Percentiles rank a stretch among this genome's conserved stretches.
phyloP scores from a whole-genome alignment of 2,113 vertebrate species.

The Anthoscopus minutus region DNA sequence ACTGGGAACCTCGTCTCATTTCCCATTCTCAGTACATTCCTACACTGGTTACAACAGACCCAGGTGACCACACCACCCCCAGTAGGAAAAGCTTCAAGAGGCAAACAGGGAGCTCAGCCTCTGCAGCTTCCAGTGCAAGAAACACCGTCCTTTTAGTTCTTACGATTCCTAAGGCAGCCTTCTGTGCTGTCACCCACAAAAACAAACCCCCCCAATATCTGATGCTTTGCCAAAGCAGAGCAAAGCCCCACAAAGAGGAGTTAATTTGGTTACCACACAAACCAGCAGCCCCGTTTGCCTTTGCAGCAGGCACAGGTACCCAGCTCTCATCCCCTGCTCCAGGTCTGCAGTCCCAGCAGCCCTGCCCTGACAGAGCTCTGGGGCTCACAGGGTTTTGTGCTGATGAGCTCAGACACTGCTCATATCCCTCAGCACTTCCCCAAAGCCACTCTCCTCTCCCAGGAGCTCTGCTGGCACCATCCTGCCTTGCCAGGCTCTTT shows the following conservation, averaged over 20 bases:
- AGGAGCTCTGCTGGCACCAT: background rate
- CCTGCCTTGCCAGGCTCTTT: background rate
- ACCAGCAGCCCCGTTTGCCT: fast-evolving
- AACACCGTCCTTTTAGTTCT: fast-evolving
- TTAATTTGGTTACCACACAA: fast-evolving
- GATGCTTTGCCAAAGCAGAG: background rate
- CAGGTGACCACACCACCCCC: fast-evolving
- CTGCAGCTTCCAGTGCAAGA: background rate
- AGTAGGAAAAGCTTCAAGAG: fast-evolving
- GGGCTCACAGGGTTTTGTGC: background rate
- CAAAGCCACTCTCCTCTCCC: background rate
- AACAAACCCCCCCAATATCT: fast-evolving
- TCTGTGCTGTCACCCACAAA: background rate
- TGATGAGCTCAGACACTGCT: background rate
- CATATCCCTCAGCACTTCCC: background rate
- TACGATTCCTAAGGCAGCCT: background rate
- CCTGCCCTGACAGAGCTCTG: background rate
- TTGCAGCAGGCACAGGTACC: background rate
- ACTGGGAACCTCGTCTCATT: fast-evolving
- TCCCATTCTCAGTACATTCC: background rate
- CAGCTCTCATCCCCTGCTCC: fast-evolving
- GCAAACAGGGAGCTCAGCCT: background rate
- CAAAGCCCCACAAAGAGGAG: background rate
- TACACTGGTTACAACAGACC: fast-evolving
- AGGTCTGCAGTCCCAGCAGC: background rate